Evolutionary conservation across 2,113 vertebrate genomes (phyloP).

Genomic region (Danionella cerebrum): DNA sequence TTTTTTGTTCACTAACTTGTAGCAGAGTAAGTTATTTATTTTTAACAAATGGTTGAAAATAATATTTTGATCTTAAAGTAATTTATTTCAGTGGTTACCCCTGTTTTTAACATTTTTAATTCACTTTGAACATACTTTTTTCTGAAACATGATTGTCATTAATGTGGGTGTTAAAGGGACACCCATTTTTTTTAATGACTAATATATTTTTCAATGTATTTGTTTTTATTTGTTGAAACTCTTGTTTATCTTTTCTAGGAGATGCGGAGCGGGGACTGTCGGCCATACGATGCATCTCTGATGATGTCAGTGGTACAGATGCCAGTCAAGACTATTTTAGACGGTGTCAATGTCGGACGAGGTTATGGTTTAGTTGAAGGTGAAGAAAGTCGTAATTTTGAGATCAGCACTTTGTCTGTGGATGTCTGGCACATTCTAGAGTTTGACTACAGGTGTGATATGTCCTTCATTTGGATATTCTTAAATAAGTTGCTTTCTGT

Average conservation of each 20-base stretch:
- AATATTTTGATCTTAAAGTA: no score
- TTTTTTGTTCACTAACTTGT: no score
- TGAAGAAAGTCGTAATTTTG: constrained; percentile 61
- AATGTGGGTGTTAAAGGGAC: no score
- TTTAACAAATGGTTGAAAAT: no score
- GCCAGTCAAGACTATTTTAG: constrained; percentile 50
- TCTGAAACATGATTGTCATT: no score
- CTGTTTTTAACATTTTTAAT: no score
- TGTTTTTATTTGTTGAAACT: no score
- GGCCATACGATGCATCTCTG: constrained; percentile 53
- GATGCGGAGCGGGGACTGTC: constrained; percentile 58
- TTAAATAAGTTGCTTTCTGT: neutral
- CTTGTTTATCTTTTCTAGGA: constrained; percentile 50
- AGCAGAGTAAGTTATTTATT: no score
- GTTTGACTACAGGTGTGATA: constrained; percentile 64
- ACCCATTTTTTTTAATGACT: no score
- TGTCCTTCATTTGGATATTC: neutral
- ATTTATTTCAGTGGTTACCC: no score
- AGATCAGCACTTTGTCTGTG: constrained; percentile 58
- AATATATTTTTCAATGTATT: no score
- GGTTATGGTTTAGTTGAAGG: constrained; percentile 61
- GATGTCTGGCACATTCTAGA: constrained; percentile 70
- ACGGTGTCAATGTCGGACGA: constrained; percentile 67
- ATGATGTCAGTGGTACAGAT: constrained; percentile 50
- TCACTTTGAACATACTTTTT: no score